Base-by-base conservation (phyloP, 1,140 invertebrate genomes). In the Lycorma delicatula region DNA sequence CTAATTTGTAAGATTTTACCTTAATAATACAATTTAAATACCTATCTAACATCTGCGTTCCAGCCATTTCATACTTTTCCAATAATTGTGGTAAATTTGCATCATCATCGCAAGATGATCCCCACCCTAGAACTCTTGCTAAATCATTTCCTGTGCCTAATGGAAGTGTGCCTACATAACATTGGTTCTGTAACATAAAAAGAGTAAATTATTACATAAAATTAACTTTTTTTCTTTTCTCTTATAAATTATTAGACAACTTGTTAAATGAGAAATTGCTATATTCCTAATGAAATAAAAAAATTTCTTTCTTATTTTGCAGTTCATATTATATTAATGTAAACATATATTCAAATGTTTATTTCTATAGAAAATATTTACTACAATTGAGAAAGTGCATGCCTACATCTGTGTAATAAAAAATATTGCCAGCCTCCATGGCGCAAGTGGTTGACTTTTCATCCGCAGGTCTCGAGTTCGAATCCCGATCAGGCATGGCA, bases 71-170 rank as follows among this genome's bases (percentile, higher is more conserved):
- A 68, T 97, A 93, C 59, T 90, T 87, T 67, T 97, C 93, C 6
- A 98, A 73, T 26, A 97, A 79, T 64, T 93, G 87, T 13, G 91
- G 89, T 38, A 97, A 76, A 73, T 96, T 90, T 5, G 93, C 87
- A 64, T 97, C 94, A 68, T 96, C 92, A 68, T 97, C 93, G 70
- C 93, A 97, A 1, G 89, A 89, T 9, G 90, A 83, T 18, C 94
- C 93, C 93, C 93, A 97, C n/a, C 94, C 93, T 7, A 97, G 74
- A 0, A 97, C 93, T 18, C 94, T 74, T 0, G 93, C 92, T 57
- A 98, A 75, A 71, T 98, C 94, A 72, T 98, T 98, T 27, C 94
- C 94, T 0, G 94, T 97, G 20, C 94, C 94, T 66, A 98, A 77
- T 0, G 94, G 94, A 53, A 98, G 74, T 0, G 97, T 91, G 26